These are phyloP conservation scores for Stegodyphus mimosarum DNA, from an alignment of 1,140 invertebrate genomes.

Conservation along the genomic window DNA sequence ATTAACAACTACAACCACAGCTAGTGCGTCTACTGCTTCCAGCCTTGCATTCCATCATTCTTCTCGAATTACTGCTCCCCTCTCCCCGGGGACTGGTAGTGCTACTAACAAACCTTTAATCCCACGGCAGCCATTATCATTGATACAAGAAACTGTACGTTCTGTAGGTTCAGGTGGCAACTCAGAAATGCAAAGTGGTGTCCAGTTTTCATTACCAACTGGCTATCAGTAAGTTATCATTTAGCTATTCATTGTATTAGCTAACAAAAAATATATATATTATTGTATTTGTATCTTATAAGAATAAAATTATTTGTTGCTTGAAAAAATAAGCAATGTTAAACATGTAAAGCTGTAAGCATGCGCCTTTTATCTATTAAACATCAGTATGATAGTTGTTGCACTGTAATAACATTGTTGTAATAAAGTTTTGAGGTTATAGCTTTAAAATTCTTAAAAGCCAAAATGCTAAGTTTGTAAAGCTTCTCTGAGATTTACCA, in stretches of 20 bases:
- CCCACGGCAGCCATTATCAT: conserved; percentile 35
- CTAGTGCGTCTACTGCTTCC: background rate
- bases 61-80: background rate
- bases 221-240: conserved; percentile 44
- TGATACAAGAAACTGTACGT: conserved; percentile 52
- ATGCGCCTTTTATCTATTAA: too few species aligned
- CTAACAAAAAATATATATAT: background rate
- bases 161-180: conserved; percentile 15
- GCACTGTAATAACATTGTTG: too few species aligned
- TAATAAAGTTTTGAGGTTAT: too few species aligned
- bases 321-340: background rate
- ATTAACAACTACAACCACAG: too few species aligned
- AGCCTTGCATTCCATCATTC: background rate
- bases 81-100: background rate
- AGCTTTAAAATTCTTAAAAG: too few species aligned
- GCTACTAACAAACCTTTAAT: conserved; percentile 4
- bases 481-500: too few species aligned
- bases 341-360: too few species aligned
- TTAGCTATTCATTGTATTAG: too few species aligned
- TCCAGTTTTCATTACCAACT: conserved; percentile 45
- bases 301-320: background rate
- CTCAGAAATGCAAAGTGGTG: conserved; percentile 50
- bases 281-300: background rate
- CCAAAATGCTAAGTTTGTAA: too few species aligned
- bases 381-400: too few species aligned